Percentiles rank a stretch among this genome's conserved stretches.
phyloP scores from a whole-genome alignment of 2,797 vertebrate species.

The Peromyscus attwateri region DNA sequence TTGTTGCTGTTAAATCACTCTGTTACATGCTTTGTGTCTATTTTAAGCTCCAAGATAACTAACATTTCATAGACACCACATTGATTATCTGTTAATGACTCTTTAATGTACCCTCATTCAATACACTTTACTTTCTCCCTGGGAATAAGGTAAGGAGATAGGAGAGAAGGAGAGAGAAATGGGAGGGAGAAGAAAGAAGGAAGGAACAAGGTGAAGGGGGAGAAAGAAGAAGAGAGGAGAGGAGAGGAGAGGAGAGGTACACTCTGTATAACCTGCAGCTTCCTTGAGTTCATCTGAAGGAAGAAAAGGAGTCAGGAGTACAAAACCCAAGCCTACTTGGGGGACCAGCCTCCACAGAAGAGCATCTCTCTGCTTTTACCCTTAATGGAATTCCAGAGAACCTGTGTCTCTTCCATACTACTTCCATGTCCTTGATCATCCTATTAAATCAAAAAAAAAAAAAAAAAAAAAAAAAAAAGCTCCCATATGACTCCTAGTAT shows the following conservation, averaged over 20 bases:
- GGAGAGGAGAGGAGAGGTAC: neutral
- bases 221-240: fast-evolving
- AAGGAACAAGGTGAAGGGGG: no score
- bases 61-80: neutral
- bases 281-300: slow-evolving; percentile 18
- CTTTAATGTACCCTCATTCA: neutral
- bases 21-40: neutral
- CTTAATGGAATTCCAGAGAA: slow-evolving; percentile 56
- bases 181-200: neutral
- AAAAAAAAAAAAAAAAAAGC: slow-evolving; percentile 6
- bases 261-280: neutral
- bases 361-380: neutral
- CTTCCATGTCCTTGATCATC: neutral
- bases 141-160: neutral
- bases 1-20: neutral
- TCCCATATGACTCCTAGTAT: neutral
- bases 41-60: neutral
- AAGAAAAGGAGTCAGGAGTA: slow-evolving; percentile 50
- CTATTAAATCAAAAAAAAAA: neutral
- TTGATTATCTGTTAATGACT: neutral
- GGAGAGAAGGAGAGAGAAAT: neutral
- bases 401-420: neutral
- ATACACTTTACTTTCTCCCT: neutral
- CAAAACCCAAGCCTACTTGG: neutral
- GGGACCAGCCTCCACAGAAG: neutral